Evolutionary conservation across 1,140 invertebrate species (phyloP).

Genomic region (Cydia splendana): DNA sequence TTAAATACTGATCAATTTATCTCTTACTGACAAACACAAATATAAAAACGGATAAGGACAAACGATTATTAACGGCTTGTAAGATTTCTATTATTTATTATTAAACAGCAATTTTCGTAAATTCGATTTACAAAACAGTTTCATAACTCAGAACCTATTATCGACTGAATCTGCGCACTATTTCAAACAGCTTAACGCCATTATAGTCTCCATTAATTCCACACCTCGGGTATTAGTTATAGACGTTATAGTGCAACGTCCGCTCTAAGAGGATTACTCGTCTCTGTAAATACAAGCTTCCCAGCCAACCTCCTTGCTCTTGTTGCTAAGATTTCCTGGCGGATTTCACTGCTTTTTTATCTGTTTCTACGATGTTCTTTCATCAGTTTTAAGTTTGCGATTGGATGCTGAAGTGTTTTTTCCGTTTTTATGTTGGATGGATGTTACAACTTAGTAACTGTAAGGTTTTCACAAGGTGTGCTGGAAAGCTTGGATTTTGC

Average conservation of each 20-base stretch:
- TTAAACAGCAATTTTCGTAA: no score
- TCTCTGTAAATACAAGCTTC: constrained; percentile 30
- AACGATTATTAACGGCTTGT: no score
- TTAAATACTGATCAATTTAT: no score
- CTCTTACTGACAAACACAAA: no score
- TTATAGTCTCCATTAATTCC: constrained; percentile 26
- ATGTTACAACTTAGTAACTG: constrained; percentile 5
- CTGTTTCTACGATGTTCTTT: constrained; percentile 26
- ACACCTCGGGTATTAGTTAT: constrained; percentile 28
- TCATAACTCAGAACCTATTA: not conserved
- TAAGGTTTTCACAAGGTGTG: not conserved
- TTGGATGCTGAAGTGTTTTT: constrained; percentile 14
- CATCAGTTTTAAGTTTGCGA: constrained; percentile 32
- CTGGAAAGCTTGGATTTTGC: not conserved
- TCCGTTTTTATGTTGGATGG: not conserved
- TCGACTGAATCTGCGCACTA: not conserved
- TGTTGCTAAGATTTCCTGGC: constrained; percentile 27
- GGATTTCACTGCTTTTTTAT: constrained; percentile 27
- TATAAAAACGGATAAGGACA: no score
- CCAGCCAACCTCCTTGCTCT: constrained; percentile 5
- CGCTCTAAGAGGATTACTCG: constrained; percentile 31
- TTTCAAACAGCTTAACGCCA: constrained; percentile 6
- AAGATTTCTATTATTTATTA: no score
- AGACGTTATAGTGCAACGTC: constrained; percentile 20
- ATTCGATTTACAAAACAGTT: no score